Conservation (phyloP, 1,140 invertebrate genomes). For the Halictus rubicundus region DNA sequence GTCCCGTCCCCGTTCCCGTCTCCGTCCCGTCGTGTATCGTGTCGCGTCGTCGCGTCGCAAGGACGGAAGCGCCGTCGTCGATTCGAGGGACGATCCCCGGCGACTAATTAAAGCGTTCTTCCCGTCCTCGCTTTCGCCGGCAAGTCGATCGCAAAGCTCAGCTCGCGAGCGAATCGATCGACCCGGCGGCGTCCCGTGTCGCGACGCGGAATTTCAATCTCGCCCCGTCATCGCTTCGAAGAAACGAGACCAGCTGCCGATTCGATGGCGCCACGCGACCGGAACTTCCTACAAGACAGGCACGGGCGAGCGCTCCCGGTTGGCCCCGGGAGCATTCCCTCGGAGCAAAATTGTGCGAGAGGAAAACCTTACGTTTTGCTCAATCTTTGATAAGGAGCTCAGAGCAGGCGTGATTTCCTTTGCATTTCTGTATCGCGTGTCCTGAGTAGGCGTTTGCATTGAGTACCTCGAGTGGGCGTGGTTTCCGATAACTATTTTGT, state of each 20-base stretch:
- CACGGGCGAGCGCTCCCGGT: too few relatives aligned
- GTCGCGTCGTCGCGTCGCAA: background rate
- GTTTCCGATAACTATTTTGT: too few relatives aligned
- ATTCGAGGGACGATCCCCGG: constrained; percentile 4
- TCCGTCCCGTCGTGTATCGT: background rate
- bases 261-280: background rate
- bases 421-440: too few relatives aligned
- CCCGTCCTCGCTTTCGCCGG: constrained; percentile 12
- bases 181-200: background rate
- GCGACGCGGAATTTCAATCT: background rate
- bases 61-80: constrained; percentile 22
- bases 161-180: constrained; percentile 17
- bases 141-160: background rate
- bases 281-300: background rate
- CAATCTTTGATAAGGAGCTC: too few relatives aligned
- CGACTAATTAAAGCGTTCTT: constrained; percentile 36
- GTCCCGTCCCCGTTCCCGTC: too few relatives aligned
- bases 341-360: too few relatives aligned
- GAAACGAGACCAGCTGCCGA: background rate
- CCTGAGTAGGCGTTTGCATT: too few relatives aligned
- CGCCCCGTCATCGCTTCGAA: background rate
- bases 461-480: too few relatives aligned
- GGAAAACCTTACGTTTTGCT: too few relatives aligned
- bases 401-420: too few relatives aligned
- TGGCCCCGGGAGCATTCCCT: too few relatives aligned